A percentile compares a stretch with the other conserved stretches of the same genome.
phyloP scores from a whole-genome alignment of 2,797 vertebrate genomes.

The Australoheros facetus region DNA sequence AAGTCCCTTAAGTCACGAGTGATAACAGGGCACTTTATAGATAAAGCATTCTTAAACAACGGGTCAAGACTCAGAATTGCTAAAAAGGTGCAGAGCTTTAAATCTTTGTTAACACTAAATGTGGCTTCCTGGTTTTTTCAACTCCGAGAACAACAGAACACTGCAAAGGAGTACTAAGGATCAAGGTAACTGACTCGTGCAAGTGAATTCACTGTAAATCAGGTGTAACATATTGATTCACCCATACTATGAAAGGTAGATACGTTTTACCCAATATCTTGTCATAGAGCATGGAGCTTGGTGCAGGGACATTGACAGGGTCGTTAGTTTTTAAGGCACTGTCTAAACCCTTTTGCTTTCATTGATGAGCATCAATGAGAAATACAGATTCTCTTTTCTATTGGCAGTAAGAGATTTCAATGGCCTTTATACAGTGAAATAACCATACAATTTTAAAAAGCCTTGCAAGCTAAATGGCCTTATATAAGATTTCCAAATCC shows the following conservation, averaged over 20 bases:
- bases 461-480: neutral
- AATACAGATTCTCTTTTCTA: neutral
- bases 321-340: neutral
- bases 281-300: no score
- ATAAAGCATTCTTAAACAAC: conserved; percentile 45
- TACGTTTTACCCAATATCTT: neutral
- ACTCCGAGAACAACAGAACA: neutral
- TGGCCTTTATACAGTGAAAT: neutral
- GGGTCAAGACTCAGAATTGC: conserved; percentile 14
- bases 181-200: neutral
- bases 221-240: neutral
- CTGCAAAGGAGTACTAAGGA: neutral
- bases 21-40: conserved; percentile 40
- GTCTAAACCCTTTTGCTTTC: neutral
- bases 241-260: neutral
- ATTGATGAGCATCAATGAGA: neutral
- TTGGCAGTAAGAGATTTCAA: no score
- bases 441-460: neutral
- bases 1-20: neutral
- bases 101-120: conserved; percentile 15
- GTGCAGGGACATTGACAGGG: neutral
- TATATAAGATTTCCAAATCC: neutral
- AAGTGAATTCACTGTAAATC: neutral
- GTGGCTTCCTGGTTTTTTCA: conserved; percentile 2
- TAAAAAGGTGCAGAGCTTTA: neutral